Percentiles rank a stretch among this genome's conserved stretches.
phyloP scores from a whole-genome alignment of 1,140 invertebrate genomes.

The Saccostrea cuccullata region DNA sequence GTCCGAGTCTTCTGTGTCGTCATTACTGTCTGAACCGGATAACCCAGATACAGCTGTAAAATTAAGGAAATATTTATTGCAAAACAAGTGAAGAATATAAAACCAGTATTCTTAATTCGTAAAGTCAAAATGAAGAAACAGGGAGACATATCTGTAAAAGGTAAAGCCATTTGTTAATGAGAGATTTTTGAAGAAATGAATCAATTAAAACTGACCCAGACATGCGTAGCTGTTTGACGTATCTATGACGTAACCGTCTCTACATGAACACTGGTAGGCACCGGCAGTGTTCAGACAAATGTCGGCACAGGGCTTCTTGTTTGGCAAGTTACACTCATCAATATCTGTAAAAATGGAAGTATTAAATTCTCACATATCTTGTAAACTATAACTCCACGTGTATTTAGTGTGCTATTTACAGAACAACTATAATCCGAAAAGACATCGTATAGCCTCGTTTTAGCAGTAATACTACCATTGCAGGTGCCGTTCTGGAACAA shows the following conservation, averaged over 20 bases:
- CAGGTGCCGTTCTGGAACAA: constrained; percentile 36
- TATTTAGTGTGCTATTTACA: too few relatives aligned
- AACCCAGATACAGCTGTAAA: neutral
- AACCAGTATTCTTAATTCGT: too few relatives aligned
- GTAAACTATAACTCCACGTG: too few relatives aligned
- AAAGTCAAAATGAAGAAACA: too few relatives aligned
- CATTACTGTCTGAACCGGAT: neutral
- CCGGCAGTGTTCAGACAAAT: constrained; percentile 47
- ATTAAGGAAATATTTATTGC: neutral
- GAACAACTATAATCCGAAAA: neutral
- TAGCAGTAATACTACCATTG: constrained; percentile 40
- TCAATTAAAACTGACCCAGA: constrained; percentile 40
- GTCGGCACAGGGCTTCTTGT: constrained; percentile 41
- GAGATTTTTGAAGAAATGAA: neutral
- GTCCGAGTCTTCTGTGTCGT: constrained; percentile 15
- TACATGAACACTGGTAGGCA: constrained; percentile 43
- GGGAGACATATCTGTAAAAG: neutral
- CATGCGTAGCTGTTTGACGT: constrained; percentile 30
- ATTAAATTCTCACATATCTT: too few relatives aligned
- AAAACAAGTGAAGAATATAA: neutral
- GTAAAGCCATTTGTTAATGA: neutral
- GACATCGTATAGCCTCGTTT: neutral
- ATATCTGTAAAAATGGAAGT: constrained; percentile 47
- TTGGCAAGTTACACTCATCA: constrained; percentile 46
- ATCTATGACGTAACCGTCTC: constrained; percentile 37